Percentiles rank a stretch among this genome's conserved stretches.
phyloP scores from a whole-genome alignment of 2,113 vertebrate species.

The Parotia lawesii region DNA sequence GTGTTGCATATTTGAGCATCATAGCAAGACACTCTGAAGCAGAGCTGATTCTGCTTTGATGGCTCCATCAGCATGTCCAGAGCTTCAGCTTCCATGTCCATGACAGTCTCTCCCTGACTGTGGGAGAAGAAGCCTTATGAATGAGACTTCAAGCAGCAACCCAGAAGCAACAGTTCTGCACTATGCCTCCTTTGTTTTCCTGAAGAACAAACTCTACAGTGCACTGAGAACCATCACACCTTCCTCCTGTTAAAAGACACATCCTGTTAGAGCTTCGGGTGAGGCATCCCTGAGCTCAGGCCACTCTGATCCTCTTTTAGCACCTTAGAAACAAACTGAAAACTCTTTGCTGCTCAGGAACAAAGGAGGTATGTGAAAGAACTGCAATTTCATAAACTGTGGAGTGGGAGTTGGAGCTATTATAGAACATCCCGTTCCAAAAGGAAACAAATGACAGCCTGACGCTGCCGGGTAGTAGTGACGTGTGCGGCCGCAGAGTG shows the following conservation, averaged over 20 bases:
- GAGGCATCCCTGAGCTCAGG: neutral
- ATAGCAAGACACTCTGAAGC: neutral
- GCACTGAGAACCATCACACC: neutral
- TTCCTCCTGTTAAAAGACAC: neutral
- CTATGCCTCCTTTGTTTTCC: neutral
- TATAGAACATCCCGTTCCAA: conserved; percentile 59
- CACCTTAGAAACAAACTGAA: neutral
- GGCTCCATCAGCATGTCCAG: neutral
- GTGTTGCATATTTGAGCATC: neutral
- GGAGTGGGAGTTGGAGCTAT: conserved; percentile 29
- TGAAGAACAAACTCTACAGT: neutral
- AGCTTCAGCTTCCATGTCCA: neutral
- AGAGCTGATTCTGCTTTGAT: neutral
- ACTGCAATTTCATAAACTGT: conserved; percentile 26
- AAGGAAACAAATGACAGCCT: conserved; percentile 42
- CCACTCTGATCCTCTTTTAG: neutral
- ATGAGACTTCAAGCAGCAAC: neutral
- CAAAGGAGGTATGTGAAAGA: conserved; percentile 21
- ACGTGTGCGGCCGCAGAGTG: neutral
- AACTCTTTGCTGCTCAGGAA: neutral
- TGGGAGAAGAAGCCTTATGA: neutral
- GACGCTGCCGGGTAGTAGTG: conserved; percentile 18
- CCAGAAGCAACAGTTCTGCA: neutral
- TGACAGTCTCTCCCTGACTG: neutral
- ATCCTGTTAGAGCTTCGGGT: neutral